Evolutionary conservation across 2,888 invertebrate species (phyloP), one percentile per base, ranked within the genome.

Genomic region (Caenorhabditis sp.): DNA sequence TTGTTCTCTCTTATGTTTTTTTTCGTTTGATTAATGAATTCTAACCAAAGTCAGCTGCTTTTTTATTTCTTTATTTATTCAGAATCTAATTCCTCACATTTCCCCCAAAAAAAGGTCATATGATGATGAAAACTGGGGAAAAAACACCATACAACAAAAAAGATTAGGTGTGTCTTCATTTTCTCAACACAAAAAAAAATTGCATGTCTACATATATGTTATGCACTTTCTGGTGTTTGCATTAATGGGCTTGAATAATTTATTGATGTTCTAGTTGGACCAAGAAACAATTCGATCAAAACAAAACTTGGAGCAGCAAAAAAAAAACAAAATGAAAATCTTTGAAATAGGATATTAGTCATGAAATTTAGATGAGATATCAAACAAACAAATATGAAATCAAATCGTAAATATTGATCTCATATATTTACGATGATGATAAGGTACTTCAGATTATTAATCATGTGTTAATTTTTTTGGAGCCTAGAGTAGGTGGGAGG

Each of bases 11-110:
- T 36, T 36, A 43, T 3, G 43, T 43, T 10, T 10, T 17, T 36
- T 36, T 36, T 8, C 5, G 12, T 36, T 43, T 3, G 17, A 14
- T 14, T 17, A 43, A 43, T 43, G 43, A 43, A 43, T 6, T 31
- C 10, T 58, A 62, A 53, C 27, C 51, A 36, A 37, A 27, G 53
- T 59, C 54, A 43, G 24, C 59, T 43, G 19, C 58, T 60, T 43
- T 27, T 23, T 26, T 4, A 60, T 69, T 65, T 69, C 57, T 61
- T 69, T 65, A 61, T 51, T 53, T 27, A 61, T 65, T 69, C 62
- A 51, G 55, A 31, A 31, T 31, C 31, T 31, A 31, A 31, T 31
- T 31, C 10, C 10, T n/a, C n/a, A n/a, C n/a, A n/a, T n/a, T n/a
- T n/a, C n/a, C n/a, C n/a, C n/a, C n/a, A n/a, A n/a, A n/a, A n/a